Base-by-base conservation (phyloP, 2,888 invertebrate species). In the Erynnis tages region DNA sequence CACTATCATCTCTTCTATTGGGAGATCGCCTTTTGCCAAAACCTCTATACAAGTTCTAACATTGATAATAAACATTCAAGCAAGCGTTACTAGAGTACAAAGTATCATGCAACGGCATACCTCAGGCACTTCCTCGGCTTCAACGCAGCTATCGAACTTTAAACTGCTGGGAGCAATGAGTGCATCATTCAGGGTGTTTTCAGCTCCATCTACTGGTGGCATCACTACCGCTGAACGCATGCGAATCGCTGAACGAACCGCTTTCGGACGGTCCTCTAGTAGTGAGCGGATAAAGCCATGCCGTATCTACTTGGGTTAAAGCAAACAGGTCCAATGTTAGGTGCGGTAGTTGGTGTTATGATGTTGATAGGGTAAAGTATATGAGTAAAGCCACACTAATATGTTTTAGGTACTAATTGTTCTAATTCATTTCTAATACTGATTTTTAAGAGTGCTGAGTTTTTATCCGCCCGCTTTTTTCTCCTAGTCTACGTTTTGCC, bases 261-360 rank as follows among this genome's bases (percentile, higher is more conserved):
- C 53, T n/a, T 61, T 64, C 4, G 73, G 71, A 11, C 64, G 41
- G 1, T 73, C 68, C 3, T 55, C 59, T 5, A 60, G 35, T 56
- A 74, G 56, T 2, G 73, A 59, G 53, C 65, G 71, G 4, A 68
- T 63, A 69, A 76, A 73, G 58, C 69, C 69, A 27, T 70, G 64
- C 37, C 74, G 80, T 10, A 82, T 77, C 87, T 87, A 83, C 37
- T 67, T 80, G 82, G 79, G 67, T 16, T 32, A 25, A 49, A 46
- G 46, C 35, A 46, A 46, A 47, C 19, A 6, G 21, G n/a, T n/a
- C n/a, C n/a, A n/a, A n/a, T n/a, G n/a, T n/a, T n/a, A n/a, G n/a
- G n/a, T n/a, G n/a, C n/a, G n/a, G n/a, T n/a, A n/a, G n/a, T n/a
- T n/a, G n/a, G n/a, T n/a, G n/a, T n/a, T n/a, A n/a, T n/a, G n/a